Conservation (phyloP, 2,888 invertebrate genomes). For the Pheosia gnoma region DNA sequence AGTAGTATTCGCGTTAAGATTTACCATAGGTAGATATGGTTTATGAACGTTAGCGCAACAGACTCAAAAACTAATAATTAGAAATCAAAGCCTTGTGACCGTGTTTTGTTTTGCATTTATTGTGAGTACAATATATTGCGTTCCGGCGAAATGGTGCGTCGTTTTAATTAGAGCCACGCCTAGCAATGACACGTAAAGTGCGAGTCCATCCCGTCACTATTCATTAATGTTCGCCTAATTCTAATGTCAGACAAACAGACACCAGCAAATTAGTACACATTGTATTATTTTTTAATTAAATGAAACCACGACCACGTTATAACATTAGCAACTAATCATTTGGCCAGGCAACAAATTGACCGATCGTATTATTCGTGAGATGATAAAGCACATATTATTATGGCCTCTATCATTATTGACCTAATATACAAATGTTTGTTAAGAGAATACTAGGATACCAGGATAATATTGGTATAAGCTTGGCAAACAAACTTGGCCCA, state of each 20-base stretch:
- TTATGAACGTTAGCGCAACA: too few species aligned
- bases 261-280: not conserved
- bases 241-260: slow-evolving; percentile 30
- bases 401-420: not conserved
- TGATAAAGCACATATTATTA: not conserved
- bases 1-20: too few species aligned
- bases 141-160: slow-evolving; percentile 36
- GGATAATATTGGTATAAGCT: slow-evolving; percentile 29
- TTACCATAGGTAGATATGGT: too few species aligned
- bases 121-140: slow-evolving; percentile 20
- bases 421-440: slow-evolving; percentile 16
- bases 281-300: not conserved
- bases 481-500: slow-evolving; percentile 26
- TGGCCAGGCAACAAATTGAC: too few species aligned
- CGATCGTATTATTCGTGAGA: not conserved
- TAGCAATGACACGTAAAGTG: slow-evolving; percentile 46
- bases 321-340: too few species aligned
- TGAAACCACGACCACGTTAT: not conserved
- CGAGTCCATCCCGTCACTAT: slow-evolving; percentile 51
- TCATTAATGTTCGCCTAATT: slow-evolving; percentile 53
- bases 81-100: too few species aligned
- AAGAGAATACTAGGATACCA: slow-evolving; percentile 17
- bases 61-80: too few species aligned
- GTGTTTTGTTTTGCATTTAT: too few species aligned
- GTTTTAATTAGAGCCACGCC: slow-evolving; percentile 67